These are phyloP conservation scores for Lottia scabra DNA, from an alignment of 2,888 invertebrate species.

Conservation along the genomic window DNA sequence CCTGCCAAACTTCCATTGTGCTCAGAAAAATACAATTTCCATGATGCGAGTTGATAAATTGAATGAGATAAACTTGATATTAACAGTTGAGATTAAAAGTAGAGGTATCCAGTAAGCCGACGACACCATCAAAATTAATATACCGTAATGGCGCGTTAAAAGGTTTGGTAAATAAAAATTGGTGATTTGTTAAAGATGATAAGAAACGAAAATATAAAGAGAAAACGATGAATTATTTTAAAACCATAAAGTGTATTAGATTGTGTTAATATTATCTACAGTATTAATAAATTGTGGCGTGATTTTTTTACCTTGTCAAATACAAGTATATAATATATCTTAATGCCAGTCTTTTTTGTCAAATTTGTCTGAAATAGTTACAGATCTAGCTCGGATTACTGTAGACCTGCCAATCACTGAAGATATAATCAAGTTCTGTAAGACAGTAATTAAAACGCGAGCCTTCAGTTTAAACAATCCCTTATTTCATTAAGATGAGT, in stretches of 20 bases:
- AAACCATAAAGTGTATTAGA: background rate
- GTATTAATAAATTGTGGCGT: background rate
- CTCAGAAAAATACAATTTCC: too few relatives aligned
- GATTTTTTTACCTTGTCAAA: background rate
- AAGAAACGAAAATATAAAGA: background rate
- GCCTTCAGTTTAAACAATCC: background rate
- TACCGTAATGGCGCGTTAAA: conserved; percentile 1
- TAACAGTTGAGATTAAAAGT: too few relatives aligned
- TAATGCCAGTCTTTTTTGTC: background rate
- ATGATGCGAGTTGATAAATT: too few relatives aligned
- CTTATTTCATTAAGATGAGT: background rate
- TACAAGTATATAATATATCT: conserved; percentile 1
- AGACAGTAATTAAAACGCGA: background rate
- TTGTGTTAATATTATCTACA: background rate
- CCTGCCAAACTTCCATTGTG: too few relatives aligned
- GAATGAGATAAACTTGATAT: too few relatives aligned
- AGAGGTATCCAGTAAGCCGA: too few relatives aligned
- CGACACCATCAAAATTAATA: background rate
- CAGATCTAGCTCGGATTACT: conserved; percentile 3
- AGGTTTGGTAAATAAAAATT: background rate
- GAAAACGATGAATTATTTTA: background rate
- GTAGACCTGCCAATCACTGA: background rate
- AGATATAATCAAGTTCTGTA: background rate
- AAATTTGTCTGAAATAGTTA: conserved; percentile 4
- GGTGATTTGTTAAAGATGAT: background rate